Evolutionary conservation across 2,113 vertebrate species (phyloP).

Genomic region (Loxodonta africana): DNA sequence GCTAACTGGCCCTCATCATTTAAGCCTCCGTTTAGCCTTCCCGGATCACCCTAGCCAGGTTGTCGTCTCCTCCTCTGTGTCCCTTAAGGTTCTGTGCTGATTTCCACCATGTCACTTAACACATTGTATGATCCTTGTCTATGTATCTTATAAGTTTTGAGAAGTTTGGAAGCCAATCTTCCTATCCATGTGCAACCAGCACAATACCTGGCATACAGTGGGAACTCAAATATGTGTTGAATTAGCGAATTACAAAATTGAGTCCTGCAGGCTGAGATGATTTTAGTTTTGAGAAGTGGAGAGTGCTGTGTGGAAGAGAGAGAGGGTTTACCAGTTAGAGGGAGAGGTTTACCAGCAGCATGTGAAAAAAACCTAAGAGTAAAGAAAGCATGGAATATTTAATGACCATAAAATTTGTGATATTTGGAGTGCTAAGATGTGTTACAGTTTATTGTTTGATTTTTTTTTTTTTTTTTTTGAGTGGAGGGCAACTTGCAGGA

Average conservation of each 20-base stretch:
- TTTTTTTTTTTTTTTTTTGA: background rate
- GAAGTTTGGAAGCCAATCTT: background rate
- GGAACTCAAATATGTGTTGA: background rate
- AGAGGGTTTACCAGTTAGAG: background rate
- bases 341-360: background rate
- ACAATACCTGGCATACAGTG: background rate
- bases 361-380: background rate
- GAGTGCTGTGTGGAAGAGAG: background rate
- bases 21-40: background rate
- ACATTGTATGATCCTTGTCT: background rate
- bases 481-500: background rate
- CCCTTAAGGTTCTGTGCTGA: background rate
- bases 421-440: background rate
- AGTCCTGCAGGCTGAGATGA: background rate
- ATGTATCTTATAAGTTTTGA: background rate
- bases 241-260: background rate
- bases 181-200: background rate
- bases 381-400: background rate
- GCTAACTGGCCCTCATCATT: background rate
- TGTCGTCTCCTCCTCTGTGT: background rate
- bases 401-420: background rate
- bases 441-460: background rate
- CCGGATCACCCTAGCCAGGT: background rate
- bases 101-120: background rate
- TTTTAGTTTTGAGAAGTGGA: background rate